Conservation (phyloP, 1,140 invertebrate genomes). For the Camponotus pennsylvanicus region DNA sequence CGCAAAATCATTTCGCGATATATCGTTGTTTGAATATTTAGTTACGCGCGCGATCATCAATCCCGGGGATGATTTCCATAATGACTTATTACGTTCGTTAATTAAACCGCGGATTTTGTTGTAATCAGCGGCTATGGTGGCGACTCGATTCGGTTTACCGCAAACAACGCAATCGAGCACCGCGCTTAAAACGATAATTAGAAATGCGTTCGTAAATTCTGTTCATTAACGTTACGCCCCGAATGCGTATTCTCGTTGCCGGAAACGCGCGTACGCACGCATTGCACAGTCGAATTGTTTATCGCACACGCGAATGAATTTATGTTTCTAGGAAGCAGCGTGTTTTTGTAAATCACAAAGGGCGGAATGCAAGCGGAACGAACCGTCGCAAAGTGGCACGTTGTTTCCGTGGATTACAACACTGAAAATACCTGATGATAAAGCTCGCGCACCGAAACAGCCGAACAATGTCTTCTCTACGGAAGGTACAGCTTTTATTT, state of each 20-base stretch:
- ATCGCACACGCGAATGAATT: conserved; percentile 42
- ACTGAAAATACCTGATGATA: conserved; percentile 20
- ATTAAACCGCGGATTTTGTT: conserved; percentile 54
- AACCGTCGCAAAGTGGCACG: conserved; percentile 31
- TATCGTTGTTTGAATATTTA: conserved; percentile 30
- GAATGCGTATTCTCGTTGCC: not conserved
- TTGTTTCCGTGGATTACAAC: conserved; percentile 23
- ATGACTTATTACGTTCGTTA: conserved; percentile 57
- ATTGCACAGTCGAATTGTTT: conserved; percentile 15
- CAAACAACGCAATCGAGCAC: conserved; percentile 35
- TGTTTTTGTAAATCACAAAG: conserved; percentile 42
- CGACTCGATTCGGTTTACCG: conserved; percentile 30
- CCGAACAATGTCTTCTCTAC: conserved; percentile 49
- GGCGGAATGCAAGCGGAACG: conserved; percentile 21
- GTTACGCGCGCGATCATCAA: conserved; percentile 19
- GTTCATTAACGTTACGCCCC: conserved; percentile 24
- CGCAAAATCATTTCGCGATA: not conserved
- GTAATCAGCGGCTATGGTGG: conserved; percentile 33
- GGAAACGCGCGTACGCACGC: conserved; percentile 8
- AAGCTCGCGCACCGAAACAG: conserved; percentile 14
- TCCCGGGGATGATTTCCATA: conserved; percentile 17
- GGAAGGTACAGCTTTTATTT: conserved; percentile 25
- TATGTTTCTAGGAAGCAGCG: conserved; percentile 43
- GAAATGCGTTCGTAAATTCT: conserved; percentile 51
- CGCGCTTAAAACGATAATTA: conserved; percentile 55